Evolutionary conservation across 2,797 vertebrate genomes (phyloP).

Genomic region (Micromesistius poutassou): DNA sequence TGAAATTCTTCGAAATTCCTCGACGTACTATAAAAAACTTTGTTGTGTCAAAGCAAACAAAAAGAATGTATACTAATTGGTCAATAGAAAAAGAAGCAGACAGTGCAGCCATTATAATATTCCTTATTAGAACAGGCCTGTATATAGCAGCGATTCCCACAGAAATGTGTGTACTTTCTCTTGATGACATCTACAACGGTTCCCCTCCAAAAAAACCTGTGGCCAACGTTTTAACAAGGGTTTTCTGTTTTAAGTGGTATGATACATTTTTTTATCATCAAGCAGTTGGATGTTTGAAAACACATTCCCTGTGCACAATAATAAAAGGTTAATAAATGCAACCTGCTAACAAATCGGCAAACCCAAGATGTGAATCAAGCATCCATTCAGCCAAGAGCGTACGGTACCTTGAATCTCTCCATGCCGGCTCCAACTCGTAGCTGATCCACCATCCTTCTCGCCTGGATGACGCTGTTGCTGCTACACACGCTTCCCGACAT

Average conservation of each 20-base stretch:
- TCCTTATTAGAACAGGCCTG: neutral
- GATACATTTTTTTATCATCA: too few relatives aligned
- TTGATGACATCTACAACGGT: too few relatives aligned
- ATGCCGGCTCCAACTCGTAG: slow-evolving; percentile 76
- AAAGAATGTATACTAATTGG: neutral
- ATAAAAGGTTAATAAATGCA: neutral
- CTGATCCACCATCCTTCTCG: slow-evolving; percentile 78
- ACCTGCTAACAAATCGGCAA: neutral
- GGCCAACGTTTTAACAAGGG: too few relatives aligned
- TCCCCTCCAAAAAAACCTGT: too few relatives aligned
- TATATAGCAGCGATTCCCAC: too few relatives aligned
- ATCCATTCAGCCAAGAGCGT: neutral
- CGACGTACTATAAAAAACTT: neutral
- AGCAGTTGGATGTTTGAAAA: neutral
- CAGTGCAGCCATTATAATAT: neutral
- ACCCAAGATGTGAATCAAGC: neutral
- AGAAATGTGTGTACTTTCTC: neutral
- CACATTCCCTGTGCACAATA: neutral
- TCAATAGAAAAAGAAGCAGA: neutral
- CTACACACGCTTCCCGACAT: slow-evolving; percentile 72
- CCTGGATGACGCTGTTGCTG: slow-evolving; percentile 73
- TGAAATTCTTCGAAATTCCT: neutral
- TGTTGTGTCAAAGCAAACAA: neutral
- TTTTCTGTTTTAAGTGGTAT: too few relatives aligned
- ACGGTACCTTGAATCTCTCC: slow-evolving; percentile 77